phyloP scores from a whole-genome alignment of 2,797 vertebrate genomes.

The Sebastes glaucus region DNA sequence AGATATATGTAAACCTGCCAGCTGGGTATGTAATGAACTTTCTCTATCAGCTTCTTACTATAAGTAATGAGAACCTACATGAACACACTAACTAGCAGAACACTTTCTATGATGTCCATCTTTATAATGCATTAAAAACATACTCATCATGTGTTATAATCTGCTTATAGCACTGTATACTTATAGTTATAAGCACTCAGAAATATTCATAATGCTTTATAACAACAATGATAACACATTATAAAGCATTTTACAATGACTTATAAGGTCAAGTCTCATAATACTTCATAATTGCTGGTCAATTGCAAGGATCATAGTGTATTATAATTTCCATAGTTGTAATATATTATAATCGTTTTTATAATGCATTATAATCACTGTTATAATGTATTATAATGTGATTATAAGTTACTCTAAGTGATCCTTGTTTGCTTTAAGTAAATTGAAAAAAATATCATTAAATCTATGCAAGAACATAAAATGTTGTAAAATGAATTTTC shows the following conservation, averaged over 20 bases:
- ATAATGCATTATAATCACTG: too few species aligned
- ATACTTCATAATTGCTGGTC: neutral
- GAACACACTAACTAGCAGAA: neutral
- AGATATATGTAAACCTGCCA: neutral
- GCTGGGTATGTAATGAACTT: conserved; percentile 1
- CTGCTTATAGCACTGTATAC: neutral
- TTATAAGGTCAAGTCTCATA: neutral
- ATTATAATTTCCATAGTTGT: too few species aligned
- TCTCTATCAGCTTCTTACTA: neutral
- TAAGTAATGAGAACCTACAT: neutral
- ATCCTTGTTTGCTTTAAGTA: neutral
- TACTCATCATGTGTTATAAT: fast-evolving
- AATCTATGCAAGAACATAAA: neutral
- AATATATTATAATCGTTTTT: too few species aligned
- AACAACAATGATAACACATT: neutral
- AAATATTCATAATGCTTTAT: neutral
- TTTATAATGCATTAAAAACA: neutral
- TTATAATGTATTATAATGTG: neutral
- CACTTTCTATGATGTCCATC: neutral
- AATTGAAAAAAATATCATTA: neutral
- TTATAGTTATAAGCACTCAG: neutral
- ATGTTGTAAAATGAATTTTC: neutral
- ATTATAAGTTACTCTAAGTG: neutral
- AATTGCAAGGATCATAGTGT: too few species aligned
- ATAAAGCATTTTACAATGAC: neutral